Conservation (phyloP, 64 coral and sea anemone species). For the Platygyra sinensis region DNA sequence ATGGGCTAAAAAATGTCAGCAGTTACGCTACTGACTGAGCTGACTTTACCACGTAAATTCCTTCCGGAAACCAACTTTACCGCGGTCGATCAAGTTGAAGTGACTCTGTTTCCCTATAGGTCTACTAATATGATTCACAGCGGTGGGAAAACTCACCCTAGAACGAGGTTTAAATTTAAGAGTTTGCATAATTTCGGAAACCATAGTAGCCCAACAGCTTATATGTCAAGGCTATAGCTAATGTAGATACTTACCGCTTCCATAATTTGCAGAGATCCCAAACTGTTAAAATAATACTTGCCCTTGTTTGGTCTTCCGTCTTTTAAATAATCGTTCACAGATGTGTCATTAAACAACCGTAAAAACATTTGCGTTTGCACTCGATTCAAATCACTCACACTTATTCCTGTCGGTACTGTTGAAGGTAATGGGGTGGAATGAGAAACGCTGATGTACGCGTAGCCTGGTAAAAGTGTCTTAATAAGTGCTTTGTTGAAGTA, state of each 20-base stretch:
- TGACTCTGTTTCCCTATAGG: too few relatives aligned
- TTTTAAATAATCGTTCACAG: neutral
- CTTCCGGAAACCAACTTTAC: too few relatives aligned
- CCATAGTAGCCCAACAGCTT: too few relatives aligned
- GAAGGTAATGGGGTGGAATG: neutral
- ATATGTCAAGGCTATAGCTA: too few relatives aligned
- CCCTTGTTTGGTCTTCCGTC: neutral
- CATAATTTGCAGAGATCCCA: conserved; percentile 55
- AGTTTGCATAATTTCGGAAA: neutral
- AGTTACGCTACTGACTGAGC: too few relatives aligned
- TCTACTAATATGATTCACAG: too few relatives aligned
- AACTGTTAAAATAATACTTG: conserved; percentile 37
- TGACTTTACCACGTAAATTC: too few relatives aligned
- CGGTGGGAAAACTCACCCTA: too few relatives aligned
- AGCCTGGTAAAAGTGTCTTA: conserved; percentile 39
- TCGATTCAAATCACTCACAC: neutral
- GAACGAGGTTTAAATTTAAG: conserved; percentile 3
- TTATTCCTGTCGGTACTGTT: conserved; percentile 3
- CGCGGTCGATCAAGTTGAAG: too few relatives aligned
- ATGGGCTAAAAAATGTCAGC: too few relatives aligned
- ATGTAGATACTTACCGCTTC: neutral
- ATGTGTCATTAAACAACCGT: conserved; percentile 28
- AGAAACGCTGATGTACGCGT: conserved; percentile 59
- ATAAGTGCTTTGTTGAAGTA: conserved; percentile 28
- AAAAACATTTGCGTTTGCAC: conserved; percentile 60